phyloP scores from a whole-genome alignment of 2,888 invertebrate genomes.

The Agriopis leucophaearia region DNA sequence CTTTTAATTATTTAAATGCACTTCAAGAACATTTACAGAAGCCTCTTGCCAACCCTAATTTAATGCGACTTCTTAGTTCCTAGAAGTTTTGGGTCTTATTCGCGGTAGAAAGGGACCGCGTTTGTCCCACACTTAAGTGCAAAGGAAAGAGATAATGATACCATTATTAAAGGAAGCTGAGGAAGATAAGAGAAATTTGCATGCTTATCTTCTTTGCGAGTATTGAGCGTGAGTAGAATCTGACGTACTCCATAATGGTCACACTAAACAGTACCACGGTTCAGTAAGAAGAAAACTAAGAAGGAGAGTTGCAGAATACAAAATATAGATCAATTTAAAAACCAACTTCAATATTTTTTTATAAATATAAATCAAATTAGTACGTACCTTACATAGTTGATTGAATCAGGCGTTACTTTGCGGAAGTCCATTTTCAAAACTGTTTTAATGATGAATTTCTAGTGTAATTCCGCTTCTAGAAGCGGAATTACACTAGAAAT shows the following conservation, averaged over 20 bases:
- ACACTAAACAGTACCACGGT: too few species aligned
- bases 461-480: too few species aligned
- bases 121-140: conserved; percentile 1
- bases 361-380: too few species aligned
- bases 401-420: too few species aligned
- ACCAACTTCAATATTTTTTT: too few species aligned
- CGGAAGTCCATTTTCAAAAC: too few species aligned
- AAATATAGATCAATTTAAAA: too few species aligned
- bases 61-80: conserved; percentile 37
- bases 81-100: conserved; percentile 36
- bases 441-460: too few species aligned
- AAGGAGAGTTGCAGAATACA: too few species aligned
- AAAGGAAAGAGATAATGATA: conserved; percentile 29
- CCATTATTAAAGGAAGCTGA: conserved; percentile 18
- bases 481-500: too few species aligned
- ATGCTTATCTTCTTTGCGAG: conserved; percentile 19
- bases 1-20: background rate
- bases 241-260: background rate
- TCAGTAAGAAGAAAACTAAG: too few species aligned
- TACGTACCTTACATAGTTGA: too few species aligned
- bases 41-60: conserved; percentile 35
- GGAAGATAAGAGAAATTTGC: conserved; percentile 35
- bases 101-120: conserved; percentile 25
- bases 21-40: background rate
- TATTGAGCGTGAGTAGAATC: background rate